A percentile compares a stretch with the other conserved stretches of the same genome.
Evolutionary conservation across 2,113 vertebrate genomes (phyloP).

Genomic region (Ictalurus punctatus): DNA sequence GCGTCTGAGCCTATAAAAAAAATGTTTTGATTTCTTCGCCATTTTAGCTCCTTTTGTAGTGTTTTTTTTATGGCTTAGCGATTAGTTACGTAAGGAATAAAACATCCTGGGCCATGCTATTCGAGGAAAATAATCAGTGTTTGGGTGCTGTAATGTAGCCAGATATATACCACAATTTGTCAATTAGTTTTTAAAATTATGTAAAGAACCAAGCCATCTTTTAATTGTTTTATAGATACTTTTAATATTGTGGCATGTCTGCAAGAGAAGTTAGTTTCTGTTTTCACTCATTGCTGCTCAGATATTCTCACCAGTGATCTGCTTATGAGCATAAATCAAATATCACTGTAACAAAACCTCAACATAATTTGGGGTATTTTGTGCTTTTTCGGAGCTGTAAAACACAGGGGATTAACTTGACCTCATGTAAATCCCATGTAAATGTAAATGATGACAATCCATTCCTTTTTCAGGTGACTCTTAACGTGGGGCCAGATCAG

Average conservation of each 20-base stretch:
- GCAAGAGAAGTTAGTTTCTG: no score
- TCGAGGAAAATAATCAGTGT: not conserved
- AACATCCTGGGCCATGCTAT: not conserved
- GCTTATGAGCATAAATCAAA: not conserved
- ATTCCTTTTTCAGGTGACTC: conserved; percentile 73
- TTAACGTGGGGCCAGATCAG: conserved; percentile 81
- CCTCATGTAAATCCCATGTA: not conserved
- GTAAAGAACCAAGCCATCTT: no score
- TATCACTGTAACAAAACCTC: not conserved
- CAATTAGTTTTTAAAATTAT: no score
- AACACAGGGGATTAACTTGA: not conserved
- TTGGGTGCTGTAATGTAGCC: not conserved
- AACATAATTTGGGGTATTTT: not conserved
- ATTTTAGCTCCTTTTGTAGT: no score
- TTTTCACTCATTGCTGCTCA: no score
- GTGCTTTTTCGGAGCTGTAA: not conserved
- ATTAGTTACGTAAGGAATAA: not conserved
- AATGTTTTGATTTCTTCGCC: no score
- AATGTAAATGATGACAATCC: not conserved
- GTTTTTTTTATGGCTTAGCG: no score
- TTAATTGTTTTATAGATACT: no score
- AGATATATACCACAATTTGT: no score
- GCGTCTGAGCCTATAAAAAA: no score
- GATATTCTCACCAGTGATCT: no score
- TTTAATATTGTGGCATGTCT: no score